Base-by-base conservation (phyloP, 2,888 invertebrate genomes). In the Drosophila merina region DNA sequence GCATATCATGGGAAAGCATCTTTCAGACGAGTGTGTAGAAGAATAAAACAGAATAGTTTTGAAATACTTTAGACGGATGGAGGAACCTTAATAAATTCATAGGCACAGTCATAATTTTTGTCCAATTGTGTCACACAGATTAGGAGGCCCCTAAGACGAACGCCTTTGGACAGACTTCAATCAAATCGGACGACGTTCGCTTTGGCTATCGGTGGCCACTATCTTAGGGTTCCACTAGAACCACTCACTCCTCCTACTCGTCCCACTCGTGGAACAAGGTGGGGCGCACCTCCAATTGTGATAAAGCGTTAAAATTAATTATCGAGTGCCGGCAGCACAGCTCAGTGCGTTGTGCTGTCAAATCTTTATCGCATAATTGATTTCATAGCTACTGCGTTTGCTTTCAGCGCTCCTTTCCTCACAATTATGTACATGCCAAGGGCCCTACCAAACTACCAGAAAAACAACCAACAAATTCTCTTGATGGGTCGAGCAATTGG, bases 1-100 rank as follows among this genome's bases (percentile, higher is more conserved):
- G 89, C 89, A 89, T 89, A 88, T 89, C 86, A 81, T 88, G 89
- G 89, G 86, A 89, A 63, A 89, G 76, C 82, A 84, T 84, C 84
- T 64, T 63, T 58, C 67, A n/a, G 38, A 42, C 38, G n/a, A 47
- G 44, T 56, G 28, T 28, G 5, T 28, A n/a, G 52, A 57, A 33
- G 40, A 45, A 47, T 2, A 2, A 14, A 40, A 14, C 40, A 12
- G n/a, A 40, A 14, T 12, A 40, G 14, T 40, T n/a, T 40, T 20
- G 42, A 20, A 42, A 42, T 42, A 14, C 42, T 44, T 8, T 44
- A 25, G 20, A 20, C 5, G 44, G n/a, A 4, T 25, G 44, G 8
- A 20, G 42, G n/a, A 8, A 62, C 45, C 71, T 66, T 82, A 74
- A 87, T 82, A 87, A 82, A 82, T 82, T 82, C 79, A 74, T 69